A percentile compares a stretch with the other conserved stretches of the same genome.
Evolutionary conservation across 2,888 invertebrate genomes (phyloP).

Genomic region (Pseudolycoriella hygida): DNA sequence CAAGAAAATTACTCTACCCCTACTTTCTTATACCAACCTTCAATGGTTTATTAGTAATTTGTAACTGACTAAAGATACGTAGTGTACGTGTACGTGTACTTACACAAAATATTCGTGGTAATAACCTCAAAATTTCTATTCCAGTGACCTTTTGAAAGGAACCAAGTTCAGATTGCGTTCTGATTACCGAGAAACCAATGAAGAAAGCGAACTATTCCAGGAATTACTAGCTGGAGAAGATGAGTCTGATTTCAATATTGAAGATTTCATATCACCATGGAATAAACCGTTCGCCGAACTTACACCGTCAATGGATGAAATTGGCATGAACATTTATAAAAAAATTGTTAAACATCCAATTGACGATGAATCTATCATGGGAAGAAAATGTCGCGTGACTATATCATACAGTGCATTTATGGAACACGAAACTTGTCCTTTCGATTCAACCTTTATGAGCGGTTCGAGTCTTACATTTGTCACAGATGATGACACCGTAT

Average conservation of each 20-base stretch:
- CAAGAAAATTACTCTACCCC: too few relatives aligned
- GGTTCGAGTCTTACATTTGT: conserved; percentile 20
- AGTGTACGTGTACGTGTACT: too few relatives aligned
- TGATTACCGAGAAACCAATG: conserved; percentile 17
- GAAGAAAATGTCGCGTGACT: conserved; percentile 20
- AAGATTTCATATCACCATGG: conserved; percentile 22
- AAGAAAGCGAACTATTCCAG: conserved; percentile 12
- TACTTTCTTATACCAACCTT: too few relatives aligned
- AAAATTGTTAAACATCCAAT: conserved; percentile 14
- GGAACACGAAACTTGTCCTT: conserved; percentile 22
- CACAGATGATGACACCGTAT: conserved; percentile 19
- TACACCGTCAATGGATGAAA: conserved; percentile 16
- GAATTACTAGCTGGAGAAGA: conserved; percentile 16
- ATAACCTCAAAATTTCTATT: conserved; percentile 1
- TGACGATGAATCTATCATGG: conserved; percentile 15
- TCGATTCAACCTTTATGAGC: conserved; percentile 25
- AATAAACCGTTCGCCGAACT: conserved; percentile 21
- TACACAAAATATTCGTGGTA: too few relatives aligned
- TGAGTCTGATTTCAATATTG: conserved; percentile 11
- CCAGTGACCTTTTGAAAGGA: conserved; percentile 18
- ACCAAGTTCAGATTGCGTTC: conserved; percentile 22
- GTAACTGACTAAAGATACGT: too few relatives aligned
- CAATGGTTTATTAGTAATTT: too few relatives aligned
- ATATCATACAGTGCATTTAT: conserved; percentile 25
- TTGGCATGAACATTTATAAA: conserved; percentile 16